Evolutionary conservation across 2,113 vertebrate genomes (phyloP), one percentile per base, ranked within the genome.

Genomic region (Artemisiospiza belli): DNA sequence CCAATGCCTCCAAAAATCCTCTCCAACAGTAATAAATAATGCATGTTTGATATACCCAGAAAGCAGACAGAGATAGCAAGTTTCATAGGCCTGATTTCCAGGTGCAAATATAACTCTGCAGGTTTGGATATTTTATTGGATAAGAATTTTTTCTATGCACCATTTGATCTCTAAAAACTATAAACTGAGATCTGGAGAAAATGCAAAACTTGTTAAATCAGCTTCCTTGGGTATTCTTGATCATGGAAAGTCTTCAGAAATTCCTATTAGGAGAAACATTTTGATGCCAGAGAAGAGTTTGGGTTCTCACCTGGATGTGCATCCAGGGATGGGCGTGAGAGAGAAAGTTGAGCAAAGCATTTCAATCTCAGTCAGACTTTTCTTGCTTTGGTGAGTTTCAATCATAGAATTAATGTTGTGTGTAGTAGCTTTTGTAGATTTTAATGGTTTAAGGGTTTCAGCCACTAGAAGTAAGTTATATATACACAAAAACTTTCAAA

Each of bases 401-500:
- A 2, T 94, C 57, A 72, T 8, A 88, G 76, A 96, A 79, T 75
- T 93, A 70, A 59, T 10, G 7, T 64, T 90, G 30, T 89, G 83
- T 70, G 75, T 35, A 84, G 39, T 27, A 91, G 59, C 8, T 95
- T 96, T 90, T 74, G 57, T 59, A 11, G 72, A 21, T 13, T 64
- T 92, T 75, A 80, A 69, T 5, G 46, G n/a, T 70, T 4, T 67
- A 91, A 90, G 18, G 12, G 31, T 43, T 90, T 64, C 39, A 83
- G 12, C 10, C 44, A 72, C 58, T 64, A 91, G 73, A 85, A 96
- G 11, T 41, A 86, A 80, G 74, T 90, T 43, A 90, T 27, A 88
- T 19, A 62, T 5, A 63, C 64, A 67, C 6, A 87, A 95, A 95
- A 89, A 12, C 30, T 91, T 97, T 77, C 73, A 92, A 91, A 97